Base-by-base conservation (phyloP, 2,888 invertebrate genomes). In the Agrotis puta region DNA sequence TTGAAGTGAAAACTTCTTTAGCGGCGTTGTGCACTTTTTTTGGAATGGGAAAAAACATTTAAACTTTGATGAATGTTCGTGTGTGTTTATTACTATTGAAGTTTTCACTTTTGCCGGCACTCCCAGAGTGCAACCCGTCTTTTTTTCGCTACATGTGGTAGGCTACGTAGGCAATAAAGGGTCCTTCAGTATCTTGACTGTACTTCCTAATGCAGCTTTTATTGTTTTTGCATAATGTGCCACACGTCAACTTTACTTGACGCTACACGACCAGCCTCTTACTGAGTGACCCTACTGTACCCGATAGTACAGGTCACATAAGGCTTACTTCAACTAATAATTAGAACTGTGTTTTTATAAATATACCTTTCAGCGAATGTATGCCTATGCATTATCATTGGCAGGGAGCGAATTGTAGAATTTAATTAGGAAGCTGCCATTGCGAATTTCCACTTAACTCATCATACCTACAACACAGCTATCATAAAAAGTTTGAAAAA, bases 221-320 rank as follows among this genome's bases (percentile, higher is more conserved):
- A 63, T 63, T 70, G 0, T 77, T 54, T 70, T 77, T 75, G 58
- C 78, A 70, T 75, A 54, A 77, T 63, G 18, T 63, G 45, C 58
- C 63, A 77, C 77, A 58, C 18, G 20, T 54, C 63, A 54, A 13
- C 48, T 33, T 64, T 70, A 20, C 18, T 75, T 63, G 50, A 33
- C 43, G 24, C 53, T 43, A 69, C 18, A 27, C 43, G 63, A 70
- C 57, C 43, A 51, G 48, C 33, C 27, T n/a, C 27, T 14, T 58
- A 54, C 18, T 33, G 27, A 13, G 27, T 70, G 48, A 45, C 13
- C 22, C 47, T n/a, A 20, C 75, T 33, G 18, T 43, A 33, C 20
- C 57, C 14, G 11, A 7, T 51, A 39, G 33, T 45, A 14, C 20
- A 59, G 53, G n/a, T 54, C 58, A 18, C 1, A 33, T 61, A 50